Evolutionary conservation across 2,888 invertebrate genomes (phyloP).

Genomic region (Aleiodes alternator): DNA sequence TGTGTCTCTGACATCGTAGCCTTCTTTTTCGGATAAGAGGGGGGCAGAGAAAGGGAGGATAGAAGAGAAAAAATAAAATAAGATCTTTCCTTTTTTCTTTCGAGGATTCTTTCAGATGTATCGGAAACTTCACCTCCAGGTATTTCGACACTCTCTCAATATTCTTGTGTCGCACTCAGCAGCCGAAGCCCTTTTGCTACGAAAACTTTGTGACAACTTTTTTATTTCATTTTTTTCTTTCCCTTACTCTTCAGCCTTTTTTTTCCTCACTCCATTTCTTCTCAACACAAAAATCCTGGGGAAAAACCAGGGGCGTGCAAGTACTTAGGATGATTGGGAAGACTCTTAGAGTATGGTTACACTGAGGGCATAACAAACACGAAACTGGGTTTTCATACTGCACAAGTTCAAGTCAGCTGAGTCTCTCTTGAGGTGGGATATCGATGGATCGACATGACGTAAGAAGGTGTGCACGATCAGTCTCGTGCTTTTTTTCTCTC

Average conservation of each 20-base stretch:
- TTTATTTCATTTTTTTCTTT: constrained; percentile 45
- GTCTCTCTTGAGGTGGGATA: constrained; percentile 58
- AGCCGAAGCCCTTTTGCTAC: constrained; percentile 33
- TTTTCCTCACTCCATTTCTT: constrained; percentile 26
- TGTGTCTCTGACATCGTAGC: constrained; percentile 6
- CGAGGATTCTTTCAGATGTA: constrained; percentile 26
- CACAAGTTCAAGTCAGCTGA: constrained; percentile 26
- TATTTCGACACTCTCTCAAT: constrained; percentile 46
- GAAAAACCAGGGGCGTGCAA: constrained; percentile 49
- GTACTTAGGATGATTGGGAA: constrained; percentile 60
- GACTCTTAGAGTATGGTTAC: constrained; percentile 53
- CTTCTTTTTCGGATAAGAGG: constrained; percentile 6
- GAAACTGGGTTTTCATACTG: constrained; percentile 1
- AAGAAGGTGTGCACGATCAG: constrained; percentile 32
- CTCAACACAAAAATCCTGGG: constrained; percentile 50
- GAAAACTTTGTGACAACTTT: constrained; percentile 46
- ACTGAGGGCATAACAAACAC: constrained; percentile 58
- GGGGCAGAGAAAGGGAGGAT: not conserved
- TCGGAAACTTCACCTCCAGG: constrained; percentile 30
- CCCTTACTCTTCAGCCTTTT: constrained; percentile 20
- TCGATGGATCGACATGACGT: constrained; percentile 45
- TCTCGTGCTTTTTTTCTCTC: not conserved
- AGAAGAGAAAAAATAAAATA: constrained; percentile 5
- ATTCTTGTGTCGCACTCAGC: constrained; percentile 54
- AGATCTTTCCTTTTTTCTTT: constrained; percentile 4